Evolutionary conservation across 2,888 invertebrate genomes (phyloP), one percentile per base, ranked within the genome.

Genomic region (Yponomeuta cagnagella): DNA sequence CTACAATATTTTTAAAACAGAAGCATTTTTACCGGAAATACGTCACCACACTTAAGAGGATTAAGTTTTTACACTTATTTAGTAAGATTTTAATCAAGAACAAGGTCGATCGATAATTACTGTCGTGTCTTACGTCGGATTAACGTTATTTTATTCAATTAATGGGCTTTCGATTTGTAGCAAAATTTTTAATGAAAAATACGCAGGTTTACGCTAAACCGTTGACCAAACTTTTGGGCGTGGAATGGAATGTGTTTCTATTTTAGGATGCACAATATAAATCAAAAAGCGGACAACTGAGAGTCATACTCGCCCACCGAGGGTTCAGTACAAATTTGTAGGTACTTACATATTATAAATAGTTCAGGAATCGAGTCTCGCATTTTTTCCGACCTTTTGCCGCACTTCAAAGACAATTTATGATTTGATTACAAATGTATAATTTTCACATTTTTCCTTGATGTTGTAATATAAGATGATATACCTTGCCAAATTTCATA

Each of bases 71-170:
- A 15, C 2, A 58, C 2, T 58, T 12, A 2, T 65, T 64, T 65
- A 23, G 33, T 15, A 5, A 10, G 9, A 31, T 65, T 65, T 65
- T 30, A 30, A 31, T 30, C 31, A 12, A 65, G 10, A 65, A 31
- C 65, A 33, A 65, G 65, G 65, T 33, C 65, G 33, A 65, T 15
- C 15, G 52, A 5, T 65, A 30, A 65, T 64, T 31, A 65, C 30
- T 65, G 30, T 65, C 65, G 33, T 65, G 65, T 33, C 31, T 31
- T 58, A 58, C 52, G 65, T 65, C 65, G 65, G 65, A 65, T 65
- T 65, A 65, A 31, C 30, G 31, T 33, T 65, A 65, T 31, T 65
- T 65, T 65, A 65, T 23, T 65, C 9, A 65, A 65, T 30, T 43
- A 43, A 58, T 58, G 15, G 52, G 12, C 52, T 58, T 58, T 58